phyloP scores from a whole-genome alignment of 2,797 vertebrate species.

The Synaphobranchus kaupii region DNA sequence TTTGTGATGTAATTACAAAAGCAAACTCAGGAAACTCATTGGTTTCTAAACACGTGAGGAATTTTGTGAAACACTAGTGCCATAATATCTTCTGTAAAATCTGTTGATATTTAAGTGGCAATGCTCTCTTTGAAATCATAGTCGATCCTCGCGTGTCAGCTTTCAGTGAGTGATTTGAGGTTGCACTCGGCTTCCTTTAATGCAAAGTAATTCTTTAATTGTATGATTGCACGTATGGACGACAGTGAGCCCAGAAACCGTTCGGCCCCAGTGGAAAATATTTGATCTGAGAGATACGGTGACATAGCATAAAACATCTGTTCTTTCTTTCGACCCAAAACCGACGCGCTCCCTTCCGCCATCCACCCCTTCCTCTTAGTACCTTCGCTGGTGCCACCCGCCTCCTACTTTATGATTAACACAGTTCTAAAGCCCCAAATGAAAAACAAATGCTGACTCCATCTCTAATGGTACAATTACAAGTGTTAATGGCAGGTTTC shows the following conservation, averaged over 20 bases:
- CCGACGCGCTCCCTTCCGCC: neutral
- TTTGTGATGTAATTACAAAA: conserved; percentile 45
- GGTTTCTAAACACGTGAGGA: conserved; percentile 29
- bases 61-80: neutral
- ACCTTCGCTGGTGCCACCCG: neutral
- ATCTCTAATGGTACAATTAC: conserved; percentile 16
- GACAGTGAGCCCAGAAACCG: neutral
- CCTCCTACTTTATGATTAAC: neutral
- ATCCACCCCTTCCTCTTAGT: neutral
- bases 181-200: neutral
- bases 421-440: conserved; percentile 26
- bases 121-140: conserved; percentile 12
- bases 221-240: neutral
- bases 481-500: conserved; percentile 2
- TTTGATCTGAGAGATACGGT: neutral
- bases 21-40: conserved; percentile 41
- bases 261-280: neutral
- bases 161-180: conserved; percentile 4
- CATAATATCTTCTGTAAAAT: neutral
- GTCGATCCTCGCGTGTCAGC: neutral
- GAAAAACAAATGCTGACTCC: conserved; percentile 18
- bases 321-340: neutral
- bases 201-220: conserved; percentile 14
- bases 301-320: neutral
- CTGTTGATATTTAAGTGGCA: neutral